Percentiles rank a stretch among this genome's conserved stretches.
Conservation (phyloP, 1,140 invertebrate genomes). For the Solenopsis invicta region DNA sequence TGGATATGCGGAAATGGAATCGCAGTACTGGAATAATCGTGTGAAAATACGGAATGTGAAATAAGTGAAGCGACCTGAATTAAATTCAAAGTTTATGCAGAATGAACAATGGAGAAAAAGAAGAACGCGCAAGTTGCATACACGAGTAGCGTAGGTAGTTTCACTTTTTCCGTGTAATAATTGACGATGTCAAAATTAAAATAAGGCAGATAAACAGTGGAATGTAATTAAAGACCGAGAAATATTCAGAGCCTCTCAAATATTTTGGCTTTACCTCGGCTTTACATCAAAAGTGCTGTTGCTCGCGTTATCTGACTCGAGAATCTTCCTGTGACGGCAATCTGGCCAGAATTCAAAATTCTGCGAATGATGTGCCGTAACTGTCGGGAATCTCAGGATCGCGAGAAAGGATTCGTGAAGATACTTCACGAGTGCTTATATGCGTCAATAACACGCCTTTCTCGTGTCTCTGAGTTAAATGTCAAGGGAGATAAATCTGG, state of each 20-base stretch:
- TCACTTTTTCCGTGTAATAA: neutral
- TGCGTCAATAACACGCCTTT: constrained; percentile 27
- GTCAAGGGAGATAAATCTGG: constrained; percentile 58
- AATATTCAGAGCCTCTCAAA: neutral
- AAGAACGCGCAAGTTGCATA: neutral
- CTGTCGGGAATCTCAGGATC: constrained; percentile 24
- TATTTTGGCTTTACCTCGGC: neutral
- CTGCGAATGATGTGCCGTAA: constrained; percentile 17
- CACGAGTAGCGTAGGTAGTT: neutral
- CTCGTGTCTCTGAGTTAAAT: constrained; percentile 32
- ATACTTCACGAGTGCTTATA: neutral
- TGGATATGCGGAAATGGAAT: neutral
- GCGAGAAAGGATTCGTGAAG: neutral
- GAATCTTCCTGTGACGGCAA: neutral
- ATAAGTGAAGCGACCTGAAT: neutral
- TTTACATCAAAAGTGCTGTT: neutral
- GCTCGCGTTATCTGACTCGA: neutral
- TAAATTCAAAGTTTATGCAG: constrained; percentile 22
- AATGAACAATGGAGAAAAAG: neutral
- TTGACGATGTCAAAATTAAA: neutral
- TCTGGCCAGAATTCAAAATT: constrained; percentile 1
- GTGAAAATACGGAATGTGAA: neutral
- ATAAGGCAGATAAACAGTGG: neutral
- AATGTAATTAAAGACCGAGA: neutral
- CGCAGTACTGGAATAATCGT: neutral